Evolutionary conservation across 2,113 vertebrate species (phyloP).

Genomic region (Lasiurus cinereus): DNA sequence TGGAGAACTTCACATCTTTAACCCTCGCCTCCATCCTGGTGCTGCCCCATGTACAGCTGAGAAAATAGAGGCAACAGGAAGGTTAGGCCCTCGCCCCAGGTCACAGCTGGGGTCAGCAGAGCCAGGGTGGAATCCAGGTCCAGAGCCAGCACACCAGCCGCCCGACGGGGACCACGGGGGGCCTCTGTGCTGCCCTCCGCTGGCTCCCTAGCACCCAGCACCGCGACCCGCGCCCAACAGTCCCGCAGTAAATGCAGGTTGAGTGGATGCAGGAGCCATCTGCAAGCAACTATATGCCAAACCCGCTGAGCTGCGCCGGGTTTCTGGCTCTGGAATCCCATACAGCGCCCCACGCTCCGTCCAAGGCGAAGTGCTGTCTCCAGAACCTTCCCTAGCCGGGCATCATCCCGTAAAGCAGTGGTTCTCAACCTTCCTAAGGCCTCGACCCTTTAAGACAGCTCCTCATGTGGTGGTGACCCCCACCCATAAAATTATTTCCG

Average conservation of each 20-base stretch:
- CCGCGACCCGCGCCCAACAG: fast-evolving
- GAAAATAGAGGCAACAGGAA: background rate
- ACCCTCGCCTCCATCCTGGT: background rate
- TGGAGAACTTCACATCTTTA: background rate
- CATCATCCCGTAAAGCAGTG: no score
- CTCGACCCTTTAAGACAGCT: no score
- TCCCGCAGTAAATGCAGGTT: background rate
- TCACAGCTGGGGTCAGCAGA: background rate
- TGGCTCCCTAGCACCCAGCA: background rate
- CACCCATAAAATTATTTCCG: no score
- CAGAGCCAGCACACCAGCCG: background rate
- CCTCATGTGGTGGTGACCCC: no score
- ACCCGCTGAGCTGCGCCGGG: background rate
- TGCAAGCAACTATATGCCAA: background rate
- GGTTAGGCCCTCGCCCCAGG: background rate
- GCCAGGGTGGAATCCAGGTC: background rate
- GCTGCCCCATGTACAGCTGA: background rate
- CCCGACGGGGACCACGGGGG: background rate
- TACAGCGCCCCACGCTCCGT: fast-evolving
- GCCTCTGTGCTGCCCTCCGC: fast-evolving
- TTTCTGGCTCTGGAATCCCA: background rate
- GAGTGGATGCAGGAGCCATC: background rate
- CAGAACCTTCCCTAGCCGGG: background rate
- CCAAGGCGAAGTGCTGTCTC: background rate
- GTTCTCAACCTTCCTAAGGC: no score